Conservation (phyloP, 2,797 vertebrate genomes). For the Hoplostethus atlanticus region DNA sequence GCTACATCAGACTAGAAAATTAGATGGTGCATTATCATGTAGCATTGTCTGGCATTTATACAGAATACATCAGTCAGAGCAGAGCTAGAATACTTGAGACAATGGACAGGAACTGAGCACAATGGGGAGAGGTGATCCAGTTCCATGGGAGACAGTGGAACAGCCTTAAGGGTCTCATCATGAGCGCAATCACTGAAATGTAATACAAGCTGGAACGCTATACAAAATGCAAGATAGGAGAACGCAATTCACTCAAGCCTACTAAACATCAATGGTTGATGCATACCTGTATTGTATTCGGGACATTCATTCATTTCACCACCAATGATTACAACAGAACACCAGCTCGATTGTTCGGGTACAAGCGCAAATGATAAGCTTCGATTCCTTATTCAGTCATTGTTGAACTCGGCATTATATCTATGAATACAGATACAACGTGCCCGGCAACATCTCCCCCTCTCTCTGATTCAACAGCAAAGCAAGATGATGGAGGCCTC, state of each 20-base stretch:
- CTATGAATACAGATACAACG: slow-evolving; percentile 66
- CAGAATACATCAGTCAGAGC: slow-evolving; percentile 66
- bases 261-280: slow-evolving; percentile 38
- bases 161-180: slow-evolving; percentile 75
- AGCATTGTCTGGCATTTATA: slow-evolving; percentile 66
- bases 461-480: slow-evolving; percentile 44
- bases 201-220: slow-evolving; percentile 73
- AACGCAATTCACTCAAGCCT: slow-evolving; percentile 64
- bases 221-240: slow-evolving; percentile 68
- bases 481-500: slow-evolving; percentile 71
- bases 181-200: slow-evolving; percentile 70
- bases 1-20: slow-evolving; percentile 55
- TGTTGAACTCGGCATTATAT: slow-evolving; percentile 71
- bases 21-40: slow-evolving; percentile 58
- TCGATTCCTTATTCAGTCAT: slow-evolving; percentile 78
- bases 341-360: slow-evolving; percentile 71
- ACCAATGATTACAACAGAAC: slow-evolving; percentile 60
- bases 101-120: slow-evolving; percentile 61
- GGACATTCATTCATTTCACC: slow-evolving; percentile 68
- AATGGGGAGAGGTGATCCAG: slow-evolving; percentile 53
- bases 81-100: slow-evolving; percentile 63
- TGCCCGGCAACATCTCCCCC: slow-evolving; percentile 40
- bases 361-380: slow-evolving; percentile 77
- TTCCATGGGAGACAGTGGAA: slow-evolving; percentile 57
- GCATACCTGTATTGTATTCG: slow-evolving; percentile 73